Base-by-base conservation (phyloP, 2,888 invertebrate species). In the Cheilosia grossa region DNA sequence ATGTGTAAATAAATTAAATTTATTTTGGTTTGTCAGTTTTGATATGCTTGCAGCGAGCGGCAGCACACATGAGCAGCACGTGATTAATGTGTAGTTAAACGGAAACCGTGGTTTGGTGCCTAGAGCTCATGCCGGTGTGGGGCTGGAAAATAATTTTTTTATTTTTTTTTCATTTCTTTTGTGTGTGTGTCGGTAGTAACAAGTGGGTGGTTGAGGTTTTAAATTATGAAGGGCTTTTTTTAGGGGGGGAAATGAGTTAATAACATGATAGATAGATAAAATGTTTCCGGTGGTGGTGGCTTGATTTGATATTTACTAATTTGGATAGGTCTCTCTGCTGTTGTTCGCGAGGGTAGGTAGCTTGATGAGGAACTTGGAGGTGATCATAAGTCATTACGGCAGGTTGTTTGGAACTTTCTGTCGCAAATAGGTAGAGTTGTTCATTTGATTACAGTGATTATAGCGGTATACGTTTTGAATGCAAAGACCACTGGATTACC, bases 31-130 rank as follows among this genome's bases (percentile, higher is more conserved):
- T 81, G 75, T 85, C 81, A 85, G 81, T 81, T 81, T 51, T 81
- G 75, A 85, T 75, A 72, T 77, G 81, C 67, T 66, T 80, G 56
- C 47, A 58, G 80, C 58, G 27, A 58, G 73, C 58, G 27, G 33
- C 17, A 13, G 51, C 10, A 67, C 74, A 82, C 78, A 85, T 70
- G 81, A 85, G 81, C 81, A 81, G 81, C 81, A 81, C 85, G 81
- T 85, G 85, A 85, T 85, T 85, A 85, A 85, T 85, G 81, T 85
- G 81, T 81, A 85, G 85, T 85, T 85, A 85, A 85, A 81, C 85
- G 85, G 81, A 85, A 85, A 81, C 47, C 59, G 63, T 74, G 73
- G 67, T 58, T 79, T 72, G 59, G 74, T 59, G 53, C 24, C n/a
- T n/a, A 9, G 37, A 17, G 24, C 40, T 56, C 49, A 24, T 40